phyloP scores from a whole-genome alignment of 2,797 vertebrate genomes.

The Helostoma temminkii region DNA sequence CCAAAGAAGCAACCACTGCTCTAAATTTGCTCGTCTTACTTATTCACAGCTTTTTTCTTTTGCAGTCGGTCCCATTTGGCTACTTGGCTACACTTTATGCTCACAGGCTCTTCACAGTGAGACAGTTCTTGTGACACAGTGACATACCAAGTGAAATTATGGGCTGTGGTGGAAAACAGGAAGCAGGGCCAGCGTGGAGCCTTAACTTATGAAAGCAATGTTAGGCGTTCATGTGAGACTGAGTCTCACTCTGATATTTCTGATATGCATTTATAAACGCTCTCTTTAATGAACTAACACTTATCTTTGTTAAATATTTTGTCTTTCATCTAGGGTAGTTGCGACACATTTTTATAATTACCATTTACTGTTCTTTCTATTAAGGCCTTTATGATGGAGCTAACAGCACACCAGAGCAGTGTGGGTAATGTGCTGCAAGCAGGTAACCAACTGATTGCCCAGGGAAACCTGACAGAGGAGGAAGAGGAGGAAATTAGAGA shows the following conservation, averaged over 20 bases:
- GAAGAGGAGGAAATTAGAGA: conserved; percentile 97
- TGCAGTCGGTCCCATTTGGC: conserved; percentile 32
- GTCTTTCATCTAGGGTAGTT: not conserved
- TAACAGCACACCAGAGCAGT: conserved; percentile 97
- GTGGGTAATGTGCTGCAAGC: conserved; percentile 96
- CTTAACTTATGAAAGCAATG: conserved; percentile 13
- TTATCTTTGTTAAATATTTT: not conserved
- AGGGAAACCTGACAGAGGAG: conserved; percentile 92
- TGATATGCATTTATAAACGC: not conserved
- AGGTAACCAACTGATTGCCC: conserved; percentile 94
- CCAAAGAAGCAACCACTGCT: not conserved
- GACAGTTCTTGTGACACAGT: conserved; percentile 18
- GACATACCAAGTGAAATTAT: conserved; percentile 11
- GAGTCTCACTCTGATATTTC: too few species aligned
- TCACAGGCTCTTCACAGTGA: conserved; percentile 27
- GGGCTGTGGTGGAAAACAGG: conserved; percentile 16
- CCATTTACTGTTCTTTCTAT: not conserved
- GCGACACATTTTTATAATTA: not conserved
- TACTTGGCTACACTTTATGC: conserved; percentile 26
- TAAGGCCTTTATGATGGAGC: conserved; percentile 95
- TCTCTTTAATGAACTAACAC: not conserved
- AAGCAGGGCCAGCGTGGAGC: conserved; percentile 37
- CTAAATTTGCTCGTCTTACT: conserved; percentile 18
- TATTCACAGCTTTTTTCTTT: conserved; percentile 18
- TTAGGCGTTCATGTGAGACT: conserved; percentile 8